A percentile compares a stretch with the other conserved stretches of the same genome.
These are phyloP conservation scores for Onchidella celtica DNA, from an alignment of 2,888 invertebrate species.

Conservation along the genomic window DNA sequence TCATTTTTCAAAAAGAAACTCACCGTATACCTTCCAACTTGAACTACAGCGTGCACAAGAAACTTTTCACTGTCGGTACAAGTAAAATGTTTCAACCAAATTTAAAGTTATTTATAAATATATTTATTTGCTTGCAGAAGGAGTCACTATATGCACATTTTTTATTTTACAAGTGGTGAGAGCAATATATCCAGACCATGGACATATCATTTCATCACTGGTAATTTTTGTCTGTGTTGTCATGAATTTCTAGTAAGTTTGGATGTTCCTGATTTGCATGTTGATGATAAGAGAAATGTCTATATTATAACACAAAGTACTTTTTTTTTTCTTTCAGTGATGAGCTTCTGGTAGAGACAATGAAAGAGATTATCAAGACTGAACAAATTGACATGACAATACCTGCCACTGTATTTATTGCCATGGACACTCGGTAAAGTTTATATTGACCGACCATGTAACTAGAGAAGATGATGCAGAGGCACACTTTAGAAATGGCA, in stretches of 20 bases:
- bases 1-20: no score
- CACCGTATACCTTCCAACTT: neutral
- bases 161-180: no score
- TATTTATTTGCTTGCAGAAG: no score
- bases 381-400: conserved; percentile 88
- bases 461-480: no score
- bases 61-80: no score
- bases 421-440: conserved; percentile 88
- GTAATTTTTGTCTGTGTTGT: no score
- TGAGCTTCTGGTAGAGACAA: conserved; percentile 81
- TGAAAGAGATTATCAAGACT: conserved; percentile 86
- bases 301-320: neutral
- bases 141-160: no score
- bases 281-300: neutral
- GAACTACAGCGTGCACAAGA: neutral
- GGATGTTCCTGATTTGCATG: neutral
- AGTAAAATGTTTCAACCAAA: no score
- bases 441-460: neutral
- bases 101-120: no score
- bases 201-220: no score
- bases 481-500: no score
- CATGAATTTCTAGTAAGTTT: neutral
- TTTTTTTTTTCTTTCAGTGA: conserved; percentile 79
- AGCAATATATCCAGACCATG: no score
- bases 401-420: conserved; percentile 89